Evolutionary conservation across 1,140 invertebrate species (phyloP).

Genomic region (Prorops nasuta): DNA sequence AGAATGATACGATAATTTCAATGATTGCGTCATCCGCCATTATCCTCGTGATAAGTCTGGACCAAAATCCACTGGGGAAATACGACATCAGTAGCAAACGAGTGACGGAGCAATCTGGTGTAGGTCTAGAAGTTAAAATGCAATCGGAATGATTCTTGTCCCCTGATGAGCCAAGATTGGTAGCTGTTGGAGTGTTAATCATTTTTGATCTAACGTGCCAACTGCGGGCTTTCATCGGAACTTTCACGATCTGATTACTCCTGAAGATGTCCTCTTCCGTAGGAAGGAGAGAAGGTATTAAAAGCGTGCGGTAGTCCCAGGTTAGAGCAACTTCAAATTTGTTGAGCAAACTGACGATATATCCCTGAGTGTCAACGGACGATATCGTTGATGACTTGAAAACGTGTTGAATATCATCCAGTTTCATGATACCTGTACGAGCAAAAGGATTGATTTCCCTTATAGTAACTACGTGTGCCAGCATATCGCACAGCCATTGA

Average conservation of each 20-base stretch:
- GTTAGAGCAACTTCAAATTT: slow-evolving; percentile 98
- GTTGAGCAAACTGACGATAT: slow-evolving; percentile 86
- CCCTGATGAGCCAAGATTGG: slow-evolving; percentile 26
- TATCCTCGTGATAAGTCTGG: slow-evolving; percentile 86
- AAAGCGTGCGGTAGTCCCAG: slow-evolving; percentile 88
- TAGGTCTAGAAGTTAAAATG: slow-evolving; percentile 52
- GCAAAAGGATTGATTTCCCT: slow-evolving; percentile 96
- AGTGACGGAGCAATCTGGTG: slow-evolving; percentile 62
- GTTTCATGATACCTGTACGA: slow-evolving; percentile 87
- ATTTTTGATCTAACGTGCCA: slow-evolving; percentile 67
- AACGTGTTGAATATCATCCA: slow-evolving; percentile 89
- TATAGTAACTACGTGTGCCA: slow-evolving; percentile 94
- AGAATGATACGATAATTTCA: slow-evolving; percentile 68
- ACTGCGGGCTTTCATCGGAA: slow-evolving; percentile 71
- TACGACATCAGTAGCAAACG: slow-evolving; percentile 88
- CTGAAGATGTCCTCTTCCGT: slow-evolving; percentile 69
- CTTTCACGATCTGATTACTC: slow-evolving; percentile 56
- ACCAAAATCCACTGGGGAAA: slow-evolving; percentile 98
- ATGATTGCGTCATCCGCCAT: slow-evolving; percentile 86
- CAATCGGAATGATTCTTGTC: slow-evolving; percentile 33
- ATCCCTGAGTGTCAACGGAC: slow-evolving; percentile 69
- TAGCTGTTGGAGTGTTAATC: slow-evolving; percentile 31
- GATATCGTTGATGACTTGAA: slow-evolving; percentile 73
- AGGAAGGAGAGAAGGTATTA: slow-evolving; percentile 91
- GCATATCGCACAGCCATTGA: slow-evolving; percentile 97